Base-by-base conservation (phyloP, 2,797 vertebrate genomes). In the Brachyrhaphis roseni region DNA sequence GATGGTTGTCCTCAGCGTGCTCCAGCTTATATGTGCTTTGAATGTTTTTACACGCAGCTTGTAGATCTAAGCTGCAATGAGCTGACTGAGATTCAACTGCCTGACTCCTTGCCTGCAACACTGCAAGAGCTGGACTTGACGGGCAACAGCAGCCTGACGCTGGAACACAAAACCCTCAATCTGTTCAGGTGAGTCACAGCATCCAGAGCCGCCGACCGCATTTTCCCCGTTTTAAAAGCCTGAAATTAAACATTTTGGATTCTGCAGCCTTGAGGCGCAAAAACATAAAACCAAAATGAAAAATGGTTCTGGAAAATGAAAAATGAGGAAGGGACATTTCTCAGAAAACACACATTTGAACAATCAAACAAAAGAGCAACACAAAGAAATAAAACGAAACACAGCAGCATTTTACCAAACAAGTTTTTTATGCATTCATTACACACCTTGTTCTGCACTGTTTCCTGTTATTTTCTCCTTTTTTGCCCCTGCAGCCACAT, bases 51-150 rank as follows among this genome's bases (percentile, higher is more conserved):
- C 49, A 12, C 46, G 15, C 73, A 99, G 98, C 95, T 97, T 82
- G 97, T 99, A 78, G 98, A 99, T 89, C 94, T 99, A 84, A 99
- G 98, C 93, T 98, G 98, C 92, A 99, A 99, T 46, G 97, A 98
- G 81, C 96, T 98, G 93, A 98, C 96, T 39, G 98, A 99, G 95
- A 98, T 99, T 90, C 94, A 97, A 86, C 93, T 98, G 86, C 97
- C 98, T 0, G 98, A 98, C 66, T 95, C 95, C 23, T 91, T 99
- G 79, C 97, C 97, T 62, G 89, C 96, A 64, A 91, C 96, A 11
- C 95, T 99, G 85, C 97, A 98, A 86, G 98, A 99, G 88, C 89
- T 99, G 87, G 98, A 99, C 93, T 93, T 99, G 90, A 98, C 96
- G 0, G 97, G 97, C 87, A 99, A 99, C 93, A 95, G 93, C 91